Conservation (phyloP, 2,797 vertebrate species). For the Neosilurus mollespiculum region DNA sequence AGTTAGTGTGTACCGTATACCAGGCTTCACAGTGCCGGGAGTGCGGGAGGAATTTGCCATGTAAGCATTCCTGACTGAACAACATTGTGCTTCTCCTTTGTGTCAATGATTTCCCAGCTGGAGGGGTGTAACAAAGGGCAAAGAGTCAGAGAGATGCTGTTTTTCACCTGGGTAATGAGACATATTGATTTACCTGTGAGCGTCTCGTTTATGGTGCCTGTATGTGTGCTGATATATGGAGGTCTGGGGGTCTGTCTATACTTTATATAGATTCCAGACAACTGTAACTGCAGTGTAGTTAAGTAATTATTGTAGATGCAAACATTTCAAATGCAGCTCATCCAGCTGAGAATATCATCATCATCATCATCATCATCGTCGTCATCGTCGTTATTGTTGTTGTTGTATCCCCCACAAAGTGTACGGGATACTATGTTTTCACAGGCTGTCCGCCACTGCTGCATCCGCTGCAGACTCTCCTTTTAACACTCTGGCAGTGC, state of each 20-base stretch:
- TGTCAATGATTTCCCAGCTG: slow-evolving; percentile 33
- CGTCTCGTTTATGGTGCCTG: slow-evolving; percentile 25
- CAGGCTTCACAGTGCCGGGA: slow-evolving; percentile 14
- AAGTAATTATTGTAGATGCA: neutral
- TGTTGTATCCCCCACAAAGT: too few species aligned
- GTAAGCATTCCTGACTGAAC: slow-evolving; percentile 47
- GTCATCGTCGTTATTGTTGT: too few species aligned
- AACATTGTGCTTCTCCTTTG: slow-evolving; percentile 38
- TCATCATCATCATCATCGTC: too few species aligned
- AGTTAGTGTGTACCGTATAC: neutral
- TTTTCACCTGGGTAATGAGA: slow-evolving; percentile 25
- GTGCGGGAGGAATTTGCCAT: slow-evolving; percentile 49
- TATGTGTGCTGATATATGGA: slow-evolving; percentile 26
- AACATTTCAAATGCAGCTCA: neutral
- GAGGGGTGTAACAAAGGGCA: slow-evolving; percentile 23
- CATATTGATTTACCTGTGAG: slow-evolving; percentile 49
- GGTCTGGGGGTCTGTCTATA: neutral
- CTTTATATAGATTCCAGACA: neutral
- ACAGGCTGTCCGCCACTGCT: too few species aligned
- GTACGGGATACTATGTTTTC: too few species aligned
- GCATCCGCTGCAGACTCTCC: too few species aligned
- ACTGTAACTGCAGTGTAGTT: neutral
- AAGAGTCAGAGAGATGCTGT: slow-evolving; percentile 23
- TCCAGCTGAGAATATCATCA: neutral
- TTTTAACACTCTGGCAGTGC: too few species aligned